Evolutionary conservation across 1,140 invertebrate species (phyloP), one percentile per base, ranked within the genome.

Genomic region (Zaprionus inermis): DNA sequence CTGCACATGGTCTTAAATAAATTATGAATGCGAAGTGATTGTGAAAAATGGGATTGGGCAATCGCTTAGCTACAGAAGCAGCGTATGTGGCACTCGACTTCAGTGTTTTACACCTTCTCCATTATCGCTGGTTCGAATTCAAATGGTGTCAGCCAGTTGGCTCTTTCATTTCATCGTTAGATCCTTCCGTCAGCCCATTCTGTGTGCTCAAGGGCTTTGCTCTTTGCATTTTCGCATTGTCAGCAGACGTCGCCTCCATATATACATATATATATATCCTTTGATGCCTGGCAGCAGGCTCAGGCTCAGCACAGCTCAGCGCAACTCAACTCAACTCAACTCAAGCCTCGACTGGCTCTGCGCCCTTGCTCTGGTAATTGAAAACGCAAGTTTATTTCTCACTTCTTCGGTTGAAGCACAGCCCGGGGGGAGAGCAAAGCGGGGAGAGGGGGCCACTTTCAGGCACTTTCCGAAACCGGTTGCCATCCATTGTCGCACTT

Each of bases 321-420:
- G 7, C 32, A 34, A 34, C 32, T 34, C 32, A 34, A 41, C 6
- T 41, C 38, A 46, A 49, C 18, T 49, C 44, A 49, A 49, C 18
- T 49, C 44, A 49, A 49, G 30, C 30, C 30, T 34, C 54, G 34
- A 14, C 44, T 67, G 32, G 30, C 55, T 67, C 34, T 28, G 52
- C 30, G 52, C 56, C 51, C n/a, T n/a, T 66, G 57, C 60, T 59
- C 57, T 89, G 81, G 84, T 89, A 89, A 89, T 89, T 89, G 84
- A 90, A 89, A 89, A 89, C 84, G 84, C 85, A 89, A 89, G 78
- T 89, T 88, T 81, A 89, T 89, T 89, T 89, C 84, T 73, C 84
- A 88, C 84, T 84, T 84, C 56, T 54, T 61, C 38, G 16, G 36
- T 11, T 54, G 12, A 10, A 5, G 3, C 9, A 12, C 28, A 22